phyloP scores from a whole-genome alignment of 2,113 vertebrate species.

The Forbesichthys agassizii region DNA sequence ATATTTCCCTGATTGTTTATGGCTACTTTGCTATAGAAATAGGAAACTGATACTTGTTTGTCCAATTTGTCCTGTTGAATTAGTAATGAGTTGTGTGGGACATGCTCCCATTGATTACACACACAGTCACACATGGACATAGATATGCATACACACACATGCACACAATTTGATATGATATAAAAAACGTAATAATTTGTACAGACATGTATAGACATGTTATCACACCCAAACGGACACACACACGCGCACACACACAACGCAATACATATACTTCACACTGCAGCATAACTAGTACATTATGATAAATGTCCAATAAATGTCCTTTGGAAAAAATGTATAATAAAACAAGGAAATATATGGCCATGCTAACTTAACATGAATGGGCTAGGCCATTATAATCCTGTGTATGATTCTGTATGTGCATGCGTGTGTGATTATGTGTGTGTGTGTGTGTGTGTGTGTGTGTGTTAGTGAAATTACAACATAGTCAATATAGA shows the following conservation, averaged over 20 bases:
- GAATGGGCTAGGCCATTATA: constrained; percentile 25
- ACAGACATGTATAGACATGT: background rate
- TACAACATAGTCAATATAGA: too few relatives aligned
- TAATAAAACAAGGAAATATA: constrained; percentile 42
- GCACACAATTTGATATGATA: background rate
- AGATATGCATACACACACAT: background rate
- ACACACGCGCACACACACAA: background rate
- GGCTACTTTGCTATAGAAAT: background rate
- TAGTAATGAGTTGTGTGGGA: constrained; percentile 12
- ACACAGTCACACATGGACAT: constrained; percentile 9
- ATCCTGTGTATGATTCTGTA: background rate
- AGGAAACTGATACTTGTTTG: background rate
- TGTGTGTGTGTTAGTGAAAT: background rate
- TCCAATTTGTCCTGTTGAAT: constrained; percentile 32
- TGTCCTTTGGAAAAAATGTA: constrained; percentile 28
- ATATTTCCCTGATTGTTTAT: background rate
- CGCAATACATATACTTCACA: background rate
- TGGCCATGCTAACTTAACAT: constrained; percentile 26
- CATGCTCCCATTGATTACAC: constrained; percentile 1
- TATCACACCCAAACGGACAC: background rate
- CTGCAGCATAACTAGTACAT: background rate
- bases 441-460: background rate
- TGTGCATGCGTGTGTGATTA: background rate
- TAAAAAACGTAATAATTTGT: background rate
- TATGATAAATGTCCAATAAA: constrained; percentile 32